Conservation (phyloP, 2,888 invertebrate genomes). For the Oconnorella tubifera region DNA sequence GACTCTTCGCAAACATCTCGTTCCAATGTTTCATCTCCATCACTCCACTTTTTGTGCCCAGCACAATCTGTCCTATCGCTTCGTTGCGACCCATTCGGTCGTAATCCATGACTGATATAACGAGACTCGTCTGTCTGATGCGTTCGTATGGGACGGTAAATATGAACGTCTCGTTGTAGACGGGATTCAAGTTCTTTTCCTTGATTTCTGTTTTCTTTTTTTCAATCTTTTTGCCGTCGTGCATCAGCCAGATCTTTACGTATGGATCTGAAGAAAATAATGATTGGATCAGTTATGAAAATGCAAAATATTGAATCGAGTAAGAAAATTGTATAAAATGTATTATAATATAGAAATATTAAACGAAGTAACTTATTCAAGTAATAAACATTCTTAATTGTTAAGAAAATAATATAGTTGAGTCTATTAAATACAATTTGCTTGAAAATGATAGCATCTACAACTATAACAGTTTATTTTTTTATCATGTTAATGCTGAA, state of each 20-base stretch:
- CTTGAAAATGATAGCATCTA: no score
- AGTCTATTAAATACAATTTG: no score
- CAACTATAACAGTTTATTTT: no score
- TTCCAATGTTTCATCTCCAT: conserved; percentile 97
- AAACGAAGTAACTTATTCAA: no score
- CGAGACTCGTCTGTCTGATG: conserved; percentile 86
- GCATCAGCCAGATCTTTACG: conserved; percentile 95
- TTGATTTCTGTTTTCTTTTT: conserved; percentile 82
- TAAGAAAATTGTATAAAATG: background rate
- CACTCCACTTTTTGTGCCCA: conserved; percentile 72
- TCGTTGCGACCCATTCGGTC: conserved; percentile 92
- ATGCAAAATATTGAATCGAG: background rate
- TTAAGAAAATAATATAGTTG: no score
- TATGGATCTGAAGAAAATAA: conserved; percentile 87
- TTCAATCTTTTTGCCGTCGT: conserved; percentile 89
- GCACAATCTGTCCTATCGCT: conserved; percentile 71
- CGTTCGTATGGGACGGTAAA: conserved; percentile 97
- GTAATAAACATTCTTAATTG: no score
- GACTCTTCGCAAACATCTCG: conserved; percentile 94
- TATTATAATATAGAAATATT: background rate
- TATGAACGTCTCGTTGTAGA: conserved; percentile 91
- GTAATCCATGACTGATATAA: conserved; percentile 94
- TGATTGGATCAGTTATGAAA: background rate
- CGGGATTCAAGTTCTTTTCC: conserved; percentile 77
- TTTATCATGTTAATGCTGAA: no score